A percentile compares a stretch with the other conserved stretches of the same genome.
These are phyloP conservation scores for Eupithecia pulchellata DNA, from an alignment of 2,888 invertebrate species.

Conservation along the genomic window DNA sequence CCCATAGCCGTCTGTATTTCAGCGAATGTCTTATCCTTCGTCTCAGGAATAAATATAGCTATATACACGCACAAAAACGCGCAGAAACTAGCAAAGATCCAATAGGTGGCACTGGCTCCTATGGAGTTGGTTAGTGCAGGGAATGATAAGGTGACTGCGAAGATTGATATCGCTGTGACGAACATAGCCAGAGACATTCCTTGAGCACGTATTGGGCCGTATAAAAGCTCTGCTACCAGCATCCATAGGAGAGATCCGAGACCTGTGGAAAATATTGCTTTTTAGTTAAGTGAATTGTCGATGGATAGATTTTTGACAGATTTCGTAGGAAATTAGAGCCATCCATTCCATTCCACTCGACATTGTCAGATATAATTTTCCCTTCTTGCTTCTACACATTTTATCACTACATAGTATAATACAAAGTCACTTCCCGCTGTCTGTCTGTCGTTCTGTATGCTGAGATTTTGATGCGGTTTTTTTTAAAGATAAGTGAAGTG, in stretches of 20 bases:
- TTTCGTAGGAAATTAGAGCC: neutral
- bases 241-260: constrained; percentile 15
- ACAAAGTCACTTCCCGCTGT: too few species aligned
- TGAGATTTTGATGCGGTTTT: too few species aligned
- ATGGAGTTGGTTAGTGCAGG: neutral
- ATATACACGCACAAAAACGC: constrained; percentile 2
- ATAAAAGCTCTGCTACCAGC: constrained; percentile 6
- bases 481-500: too few species aligned
- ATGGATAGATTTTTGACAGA: neutral
- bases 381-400: neutral
- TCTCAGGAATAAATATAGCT: constrained; percentile 11
- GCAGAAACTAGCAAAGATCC: neutral
- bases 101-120: constrained; percentile 1
- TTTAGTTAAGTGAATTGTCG: neutral
- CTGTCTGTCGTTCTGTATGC: too few species aligned
- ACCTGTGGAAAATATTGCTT: neutral
- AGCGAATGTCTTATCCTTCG: constrained; percentile 15
- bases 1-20: constrained; percentile 24
- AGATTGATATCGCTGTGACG: neutral
- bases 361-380: neutral
- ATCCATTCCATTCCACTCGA: neutral
- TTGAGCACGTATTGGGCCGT: constrained; percentile 8
- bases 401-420: too few species aligned
- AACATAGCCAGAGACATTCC: neutral
- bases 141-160: neutral